Conservation (phyloP, 1,140 invertebrate genomes). For the Drosophila obscura region DNA sequence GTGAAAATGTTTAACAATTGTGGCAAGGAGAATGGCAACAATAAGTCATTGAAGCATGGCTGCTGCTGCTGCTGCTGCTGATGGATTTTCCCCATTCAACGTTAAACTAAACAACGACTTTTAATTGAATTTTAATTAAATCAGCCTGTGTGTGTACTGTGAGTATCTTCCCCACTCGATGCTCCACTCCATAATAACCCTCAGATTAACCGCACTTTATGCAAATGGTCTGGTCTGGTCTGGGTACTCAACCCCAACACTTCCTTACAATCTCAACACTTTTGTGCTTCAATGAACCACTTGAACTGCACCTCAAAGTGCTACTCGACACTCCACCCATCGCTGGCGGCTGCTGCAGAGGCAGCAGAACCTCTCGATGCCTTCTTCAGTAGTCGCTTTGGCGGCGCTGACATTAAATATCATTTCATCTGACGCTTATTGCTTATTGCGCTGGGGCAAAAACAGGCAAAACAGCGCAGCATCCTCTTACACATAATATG, state of each 20-base stretch:
- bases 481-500: constrained; percentile 70
- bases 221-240: constrained; percentile 8
- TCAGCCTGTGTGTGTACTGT: constrained; percentile 8
- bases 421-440: constrained; percentile 76
- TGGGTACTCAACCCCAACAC: constrained; percentile 22
- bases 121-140: constrained; percentile 71
- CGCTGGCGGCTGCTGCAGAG: too few relatives aligned
- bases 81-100: constrained; percentile 53
- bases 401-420: constrained; percentile 69
- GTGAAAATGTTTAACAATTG: constrained; percentile 79
- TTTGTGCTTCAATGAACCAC: constrained; percentile 37
- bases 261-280: constrained; percentile 44
- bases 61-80: constrained; percentile 25
- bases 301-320: constrained; percentile 49
- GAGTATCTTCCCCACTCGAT: too few relatives aligned
- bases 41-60: constrained; percentile 46
- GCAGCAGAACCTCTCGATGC: constrained; percentile 5
- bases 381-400: constrained; percentile 2
- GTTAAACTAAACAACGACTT: constrained; percentile 35
- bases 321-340: neutral
- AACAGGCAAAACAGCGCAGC: constrained; percentile 22
- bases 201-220: constrained; percentile 40
- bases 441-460: constrained; percentile 57
- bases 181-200: neutral
- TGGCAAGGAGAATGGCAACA: constrained; percentile 54